Evolutionary conservation across 2,888 invertebrate species (phyloP), one percentile per base, ranked within the genome.

Genomic region (Pyrrhopygopsis socrates): DNA sequence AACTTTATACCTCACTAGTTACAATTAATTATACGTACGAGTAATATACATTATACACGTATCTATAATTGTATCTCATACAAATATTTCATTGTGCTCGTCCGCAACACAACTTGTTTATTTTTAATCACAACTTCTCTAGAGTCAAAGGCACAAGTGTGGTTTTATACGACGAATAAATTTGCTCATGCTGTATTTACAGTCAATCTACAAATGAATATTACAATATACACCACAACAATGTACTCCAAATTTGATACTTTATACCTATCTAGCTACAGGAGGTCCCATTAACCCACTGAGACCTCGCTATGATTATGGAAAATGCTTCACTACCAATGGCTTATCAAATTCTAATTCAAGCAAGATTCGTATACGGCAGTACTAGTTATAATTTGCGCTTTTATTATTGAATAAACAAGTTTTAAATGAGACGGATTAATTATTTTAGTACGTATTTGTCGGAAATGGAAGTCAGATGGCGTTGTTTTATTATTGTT

Each of bases 61-160:
- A 79, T 58, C 63, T 86, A 71, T 79, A 74, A 80, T 82, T 82
- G 81, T 80, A 88, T 84, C 58, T 80, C 50, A 86, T 86, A 88
- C 79, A 84, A 84, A 78, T 79, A 74, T 84, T 73, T 65, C 24
- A 68, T 76, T 81, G 76, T 81, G 81, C 75, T 68, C 50, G 70
- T 70, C 58, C 76, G 60, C 58, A 81, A 76, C 67, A 54, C 27
- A 73, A 73, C 38, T 60, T 81, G 60, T 41, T 76, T 54, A 80
- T 74, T 84, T 82, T 84, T 95, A 97, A 97, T 97, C 97, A 97
- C 97, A 97, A 97, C 96, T 95, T 97, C 94, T 96, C 95, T 96
- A 97, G 96, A 97, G 96, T 96, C 96, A 98, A n/a, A 98, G 98
- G 98, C 98, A 98, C 98, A 96, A 96, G 95, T 96, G 96, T 97